Base-by-base conservation (phyloP, 2,888 invertebrate species). In the Microctonus aethiopoides region DNA sequence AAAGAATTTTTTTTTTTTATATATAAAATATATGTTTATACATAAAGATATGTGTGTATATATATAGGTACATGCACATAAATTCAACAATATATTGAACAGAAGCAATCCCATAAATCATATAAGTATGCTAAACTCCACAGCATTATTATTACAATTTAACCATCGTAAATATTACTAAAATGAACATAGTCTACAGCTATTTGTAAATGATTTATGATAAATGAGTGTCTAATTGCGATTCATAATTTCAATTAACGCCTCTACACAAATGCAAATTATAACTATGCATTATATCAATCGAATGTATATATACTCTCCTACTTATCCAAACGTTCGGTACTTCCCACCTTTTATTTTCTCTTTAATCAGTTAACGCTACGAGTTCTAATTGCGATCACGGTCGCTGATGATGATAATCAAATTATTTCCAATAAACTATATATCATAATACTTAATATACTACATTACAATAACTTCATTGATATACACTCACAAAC, bases 301-400 rank as follows among this genome's bases (percentile, higher is more conserved):
- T 16, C 13, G 41, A 10, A 16, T 41, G 46, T 46, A 46, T 46
- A 13, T 11, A 7, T 7, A 46, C 4, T 46, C 46, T 46, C 16
- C 16, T 16, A 57, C 22, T 11, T 13, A 13, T n/a, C n/a, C 4
- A 39, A 13, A 7, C 46, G 16, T 46, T 6, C 7, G 4, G 16
- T n/a, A 46, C 7, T 16, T 16, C 16, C 16, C 16, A 6, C 16
- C 46, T 16, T 16, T 46, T 16, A 16, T 6, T 16, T 20, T 16
- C 46, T 22, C 34, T 1, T 24, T 9, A 20, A 26, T 41, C 65
- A 70, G 63, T 75, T 73, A 74, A 72, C 72, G 71, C 74, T 75
- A 74, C 74, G 72, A 76, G 74, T 75, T 76, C 75, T 73, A 72
- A 74, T 75, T 75, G 68, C 72, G 61, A 76, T 75, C 67, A 72